These are phyloP conservation scores for Scaptomyza polygonia DNA, from an alignment of 2,888 invertebrate species.

Conservation along the genomic window DNA sequence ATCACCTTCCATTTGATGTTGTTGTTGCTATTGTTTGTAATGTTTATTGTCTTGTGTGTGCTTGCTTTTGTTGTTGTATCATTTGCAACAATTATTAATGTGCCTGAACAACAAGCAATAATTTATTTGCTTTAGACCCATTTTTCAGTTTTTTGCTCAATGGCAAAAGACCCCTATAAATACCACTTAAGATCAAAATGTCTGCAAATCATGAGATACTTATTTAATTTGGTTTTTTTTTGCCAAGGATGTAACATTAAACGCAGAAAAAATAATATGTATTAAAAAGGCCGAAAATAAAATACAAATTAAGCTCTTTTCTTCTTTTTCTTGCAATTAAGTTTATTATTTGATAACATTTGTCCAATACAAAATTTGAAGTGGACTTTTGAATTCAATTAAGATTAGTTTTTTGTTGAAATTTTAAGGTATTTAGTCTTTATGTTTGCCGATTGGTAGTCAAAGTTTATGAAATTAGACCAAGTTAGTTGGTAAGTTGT, in stretches of 20 bases:
- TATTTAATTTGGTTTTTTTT: neutral
- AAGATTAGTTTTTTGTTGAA: slow-evolving; percentile 3
- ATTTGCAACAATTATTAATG: slow-evolving; percentile 50
- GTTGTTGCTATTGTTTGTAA: slow-evolving; percentile 44
- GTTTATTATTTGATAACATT: slow-evolving; percentile 40
- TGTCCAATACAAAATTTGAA: slow-evolving; percentile 1
- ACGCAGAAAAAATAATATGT: slow-evolving; percentile 1
- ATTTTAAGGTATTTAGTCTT: slow-evolving; percentile 15
- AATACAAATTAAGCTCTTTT: neutral
- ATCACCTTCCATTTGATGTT: slow-evolving; percentile 49
- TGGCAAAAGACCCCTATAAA: slow-evolving; percentile 27
- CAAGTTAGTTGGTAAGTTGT: neutral
- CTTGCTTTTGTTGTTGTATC: slow-evolving; percentile 4
- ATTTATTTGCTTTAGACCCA: slow-evolving; percentile 40
- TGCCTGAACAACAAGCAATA: slow-evolving; percentile 26
- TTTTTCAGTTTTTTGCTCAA: slow-evolving; percentile 38
- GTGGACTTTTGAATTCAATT: slow-evolving; percentile 26
- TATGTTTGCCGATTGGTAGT: slow-evolving; percentile 30
- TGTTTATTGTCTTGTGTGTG: slow-evolving; percentile 40
- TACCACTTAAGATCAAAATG: slow-evolving; percentile 36
- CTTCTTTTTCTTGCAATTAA: slow-evolving; percentile 21
- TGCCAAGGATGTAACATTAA: slow-evolving; percentile 39
- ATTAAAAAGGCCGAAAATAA: too few species aligned
- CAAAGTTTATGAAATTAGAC: neutral
- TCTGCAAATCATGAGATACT: slow-evolving; percentile 22